Percentiles rank a stretch among this genome's conserved stretches.
These are phyloP conservation scores for Trachythela sp. DNA, from an alignment of 64 coral and sea anemone genomes.

Conservation along the genomic window DNA sequence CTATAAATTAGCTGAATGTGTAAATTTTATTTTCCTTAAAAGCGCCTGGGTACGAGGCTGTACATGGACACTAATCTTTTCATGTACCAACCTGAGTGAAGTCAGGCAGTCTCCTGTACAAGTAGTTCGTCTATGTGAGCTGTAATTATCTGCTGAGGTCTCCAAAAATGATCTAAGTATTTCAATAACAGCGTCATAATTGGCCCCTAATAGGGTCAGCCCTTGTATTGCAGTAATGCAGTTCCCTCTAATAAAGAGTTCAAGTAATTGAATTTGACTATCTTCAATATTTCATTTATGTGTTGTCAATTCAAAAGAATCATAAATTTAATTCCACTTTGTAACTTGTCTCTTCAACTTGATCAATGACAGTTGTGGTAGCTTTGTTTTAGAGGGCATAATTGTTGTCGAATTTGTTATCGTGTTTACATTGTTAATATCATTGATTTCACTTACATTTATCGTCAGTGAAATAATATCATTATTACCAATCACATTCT, in stretches of 20 bases:
- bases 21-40: too few relatives aligned
- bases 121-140: conserved; percentile 15
- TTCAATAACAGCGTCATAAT: neutral
- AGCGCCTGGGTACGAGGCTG: too few relatives aligned
- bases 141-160: neutral
- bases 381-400: neutral
- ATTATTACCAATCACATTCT: too few relatives aligned
- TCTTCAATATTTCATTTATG: neutral
- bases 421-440: too few relatives aligned
- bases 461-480: too few relatives aligned
- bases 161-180: neutral
- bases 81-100: neutral
- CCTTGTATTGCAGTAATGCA: neutral
- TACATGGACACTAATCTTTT: conserved; percentile 26
- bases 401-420: neutral
- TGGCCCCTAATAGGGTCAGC: neutral
- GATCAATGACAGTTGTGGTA: neutral
- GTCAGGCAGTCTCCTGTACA: neutral
- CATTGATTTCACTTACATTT: too few relatives aligned
- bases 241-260: neutral
- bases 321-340: neutral
- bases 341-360: neutral
- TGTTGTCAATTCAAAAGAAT: neutral
- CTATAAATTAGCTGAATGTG: too few relatives aligned
- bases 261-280: neutral